Conservation (phyloP, 1,140 invertebrate species). For the Cecropterus lyciades region DNA sequence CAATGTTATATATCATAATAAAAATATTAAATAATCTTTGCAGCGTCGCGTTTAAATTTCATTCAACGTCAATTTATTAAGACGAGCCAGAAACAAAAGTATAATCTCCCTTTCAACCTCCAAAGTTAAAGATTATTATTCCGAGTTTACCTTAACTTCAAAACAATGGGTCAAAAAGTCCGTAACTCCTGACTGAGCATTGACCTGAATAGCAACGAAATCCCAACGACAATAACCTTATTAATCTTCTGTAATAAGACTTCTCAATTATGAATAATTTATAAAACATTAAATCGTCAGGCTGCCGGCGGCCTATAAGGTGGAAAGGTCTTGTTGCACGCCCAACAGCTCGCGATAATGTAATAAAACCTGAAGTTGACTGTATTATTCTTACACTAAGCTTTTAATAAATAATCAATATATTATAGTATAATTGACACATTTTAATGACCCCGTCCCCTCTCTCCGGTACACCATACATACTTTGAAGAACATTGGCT, state of each 20-base stretch:
- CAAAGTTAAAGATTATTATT: not conserved
- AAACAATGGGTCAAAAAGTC: constrained; percentile 12
- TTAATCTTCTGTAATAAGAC: constrained; percentile 23
- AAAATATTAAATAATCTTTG: too few relatives aligned
- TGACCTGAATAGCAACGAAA: not conserved
- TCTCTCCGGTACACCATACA: too few relatives aligned
- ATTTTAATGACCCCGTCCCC: too few relatives aligned
- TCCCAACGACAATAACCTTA: constrained; percentile 13
- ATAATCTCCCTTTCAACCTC: not conserved
- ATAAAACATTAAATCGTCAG: constrained; percentile 8
- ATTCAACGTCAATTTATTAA: too few relatives aligned
- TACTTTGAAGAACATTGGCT: too few relatives aligned
- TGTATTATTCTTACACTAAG: too few relatives aligned
- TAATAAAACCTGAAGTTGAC: not conserved
- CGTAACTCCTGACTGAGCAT: constrained; percentile 4
- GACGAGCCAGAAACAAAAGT: not conserved
- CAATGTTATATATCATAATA: too few relatives aligned
- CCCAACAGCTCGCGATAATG: not conserved
- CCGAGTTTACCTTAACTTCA: constrained; percentile 7
- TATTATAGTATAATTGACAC: too few relatives aligned
- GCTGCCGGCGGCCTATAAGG: not conserved
- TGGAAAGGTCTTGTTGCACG: not conserved
- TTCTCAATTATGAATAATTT: constrained; percentile 25
- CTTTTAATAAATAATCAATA: too few relatives aligned
- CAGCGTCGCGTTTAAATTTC: too few relatives aligned